Percentiles rank a stretch among this genome's conserved stretches.
Conservation (phyloP, 2,797 vertebrate species). For the Phrynocephalus guinanensis region DNA sequence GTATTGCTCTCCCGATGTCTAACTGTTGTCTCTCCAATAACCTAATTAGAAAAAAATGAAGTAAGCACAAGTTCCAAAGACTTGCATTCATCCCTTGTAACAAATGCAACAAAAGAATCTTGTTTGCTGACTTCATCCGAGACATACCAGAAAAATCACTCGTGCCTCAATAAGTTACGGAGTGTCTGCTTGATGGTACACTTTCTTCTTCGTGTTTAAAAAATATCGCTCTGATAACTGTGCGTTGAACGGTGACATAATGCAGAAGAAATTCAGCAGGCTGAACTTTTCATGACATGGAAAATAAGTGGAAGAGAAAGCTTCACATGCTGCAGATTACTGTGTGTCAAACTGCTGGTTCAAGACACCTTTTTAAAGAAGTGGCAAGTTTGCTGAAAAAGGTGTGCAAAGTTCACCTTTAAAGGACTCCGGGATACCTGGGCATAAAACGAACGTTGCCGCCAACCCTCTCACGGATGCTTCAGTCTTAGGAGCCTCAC, state of each 20-base stretch:
- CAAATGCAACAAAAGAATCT: neutral
- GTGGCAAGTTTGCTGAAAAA: neutral
- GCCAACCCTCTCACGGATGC: neutral
- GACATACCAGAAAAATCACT: neutral
- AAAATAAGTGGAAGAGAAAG: neutral
- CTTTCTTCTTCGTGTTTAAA: neutral
- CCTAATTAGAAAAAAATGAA: neutral
- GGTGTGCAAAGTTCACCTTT: neutral
- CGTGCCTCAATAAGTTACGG: conserved; percentile 4
- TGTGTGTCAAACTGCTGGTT: neutral
- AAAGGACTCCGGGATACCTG: neutral
- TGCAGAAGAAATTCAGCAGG: neutral
- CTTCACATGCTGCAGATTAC: neutral
- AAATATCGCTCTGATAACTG: neutral
- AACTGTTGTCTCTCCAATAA: neutral
- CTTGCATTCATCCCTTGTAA: neutral
- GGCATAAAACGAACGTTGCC: neutral
- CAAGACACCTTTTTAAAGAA: neutral
- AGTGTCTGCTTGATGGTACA: neutral
- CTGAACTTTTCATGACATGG: neutral
- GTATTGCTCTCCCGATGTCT: neutral
- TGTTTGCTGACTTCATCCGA: neutral
- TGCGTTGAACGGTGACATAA: neutral
- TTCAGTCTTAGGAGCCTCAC: neutral
- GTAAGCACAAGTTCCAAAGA: neutral